phyloP scores from a whole-genome alignment of 2,888 invertebrate genomes.

The Gandaritis pyraliata region DNA sequence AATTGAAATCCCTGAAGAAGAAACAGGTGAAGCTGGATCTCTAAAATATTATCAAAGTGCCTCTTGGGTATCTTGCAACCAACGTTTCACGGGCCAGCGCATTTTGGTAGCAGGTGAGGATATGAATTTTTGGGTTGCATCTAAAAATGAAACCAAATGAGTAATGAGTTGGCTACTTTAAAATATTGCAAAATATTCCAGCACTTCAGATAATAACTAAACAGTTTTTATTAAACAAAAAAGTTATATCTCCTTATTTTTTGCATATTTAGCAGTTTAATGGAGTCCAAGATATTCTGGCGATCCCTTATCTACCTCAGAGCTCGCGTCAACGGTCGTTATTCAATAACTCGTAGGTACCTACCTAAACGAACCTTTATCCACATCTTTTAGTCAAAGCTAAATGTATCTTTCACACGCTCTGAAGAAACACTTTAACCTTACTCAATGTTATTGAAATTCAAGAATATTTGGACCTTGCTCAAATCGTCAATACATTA shows the following conservation, averaged over 20 bases:
- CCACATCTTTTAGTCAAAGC: conserved; percentile 28
- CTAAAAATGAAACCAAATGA: too few species aligned
- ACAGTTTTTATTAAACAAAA: too few species aligned
- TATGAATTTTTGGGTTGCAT: background rate
- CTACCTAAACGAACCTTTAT: conserved; percentile 46
- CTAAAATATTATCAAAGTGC: too few species aligned
- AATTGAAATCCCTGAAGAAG: too few species aligned
- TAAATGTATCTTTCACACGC: background rate
- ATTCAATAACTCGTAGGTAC: conserved; percentile 64
- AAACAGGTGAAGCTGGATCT: too few species aligned
- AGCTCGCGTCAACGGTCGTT: conserved; percentile 62
- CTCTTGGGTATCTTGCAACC: too few species aligned
- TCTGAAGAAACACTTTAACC: conserved; percentile 1
- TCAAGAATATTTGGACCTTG: background rate
- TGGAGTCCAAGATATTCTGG: conserved; percentile 47
- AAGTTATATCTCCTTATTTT: background rate
- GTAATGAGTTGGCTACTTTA: too few species aligned
- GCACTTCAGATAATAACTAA: too few species aligned
- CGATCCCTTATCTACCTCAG: conserved; percentile 61
- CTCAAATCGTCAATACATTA: too few species aligned
- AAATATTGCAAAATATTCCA: too few species aligned
- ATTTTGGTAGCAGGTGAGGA: background rate
- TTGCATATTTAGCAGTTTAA: conserved; percentile 1
- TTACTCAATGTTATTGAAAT: background rate
- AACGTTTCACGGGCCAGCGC: background rate